phyloP scores from a whole-genome alignment of 1,140 invertebrate species.

The Akabosia matsudoensis region DNA sequence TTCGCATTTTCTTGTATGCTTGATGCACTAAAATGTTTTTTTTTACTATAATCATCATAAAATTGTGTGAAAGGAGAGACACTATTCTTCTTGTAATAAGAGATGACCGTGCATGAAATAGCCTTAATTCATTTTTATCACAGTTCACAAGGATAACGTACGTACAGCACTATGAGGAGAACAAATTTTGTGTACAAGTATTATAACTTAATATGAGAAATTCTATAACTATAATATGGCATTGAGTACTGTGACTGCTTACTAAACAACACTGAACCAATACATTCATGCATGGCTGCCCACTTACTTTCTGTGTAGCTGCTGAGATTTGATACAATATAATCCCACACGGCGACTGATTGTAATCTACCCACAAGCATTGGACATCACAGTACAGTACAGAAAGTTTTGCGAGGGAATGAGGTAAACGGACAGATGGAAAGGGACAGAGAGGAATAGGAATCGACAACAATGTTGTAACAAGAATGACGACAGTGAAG shows the following conservation, averaged over 20 bases:
- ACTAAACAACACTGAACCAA: neutral
- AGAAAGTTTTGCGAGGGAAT: no score
- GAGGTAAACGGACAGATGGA: neutral
- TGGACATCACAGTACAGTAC: neutral
- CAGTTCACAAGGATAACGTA: neutral
- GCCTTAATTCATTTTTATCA: neutral
- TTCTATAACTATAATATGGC: no score
- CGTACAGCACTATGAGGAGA: no score
- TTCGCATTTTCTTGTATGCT: neutral
- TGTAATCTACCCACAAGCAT: conserved; percentile 12
- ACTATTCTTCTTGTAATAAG: neutral
- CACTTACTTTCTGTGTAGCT: neutral
- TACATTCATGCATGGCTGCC: neutral
- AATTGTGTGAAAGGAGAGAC: neutral
- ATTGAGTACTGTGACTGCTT: no score
- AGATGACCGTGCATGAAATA: conserved; percentile 3
- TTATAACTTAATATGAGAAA: no score
- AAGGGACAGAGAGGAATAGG: neutral
- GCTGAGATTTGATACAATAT: conserved; percentile 18
- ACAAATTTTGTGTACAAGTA: no score
- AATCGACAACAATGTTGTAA: conserved; percentile 10
- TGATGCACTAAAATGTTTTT: neutral
- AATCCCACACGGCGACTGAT: conserved; percentile 19
- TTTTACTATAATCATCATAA: no score
- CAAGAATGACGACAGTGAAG: neutral